Conservation (phyloP, 2,113 vertebrate species). For the Girardinichthys multiradiatus region DNA sequence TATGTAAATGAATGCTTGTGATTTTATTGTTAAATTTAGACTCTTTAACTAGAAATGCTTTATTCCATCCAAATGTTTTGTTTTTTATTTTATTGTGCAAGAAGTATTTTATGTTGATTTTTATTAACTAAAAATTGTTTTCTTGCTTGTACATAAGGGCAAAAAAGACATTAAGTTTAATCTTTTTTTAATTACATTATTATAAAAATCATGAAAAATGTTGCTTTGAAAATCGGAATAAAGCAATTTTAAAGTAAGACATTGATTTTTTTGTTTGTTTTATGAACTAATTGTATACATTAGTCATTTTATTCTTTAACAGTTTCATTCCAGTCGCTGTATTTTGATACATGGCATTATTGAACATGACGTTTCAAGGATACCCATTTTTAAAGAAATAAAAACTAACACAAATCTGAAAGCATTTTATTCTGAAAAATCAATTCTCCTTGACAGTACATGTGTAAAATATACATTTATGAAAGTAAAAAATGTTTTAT, state of each 20-base stretch:
- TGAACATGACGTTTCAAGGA: no score
- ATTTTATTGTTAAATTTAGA: slow-evolving; percentile 24
- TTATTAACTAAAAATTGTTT: slow-evolving; percentile 47
- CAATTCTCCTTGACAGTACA: no score
- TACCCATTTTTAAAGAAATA: no score
- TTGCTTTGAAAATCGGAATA: slow-evolving; percentile 57
- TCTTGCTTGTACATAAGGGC: slow-evolving; percentile 71
- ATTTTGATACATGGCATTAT: no score
- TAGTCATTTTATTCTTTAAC: no score
- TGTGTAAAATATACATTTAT: no score
- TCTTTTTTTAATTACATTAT: slow-evolving; percentile 78
- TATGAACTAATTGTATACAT: background rate
- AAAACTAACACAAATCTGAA: no score
- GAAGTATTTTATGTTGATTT: slow-evolving; percentile 54
- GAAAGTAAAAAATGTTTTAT: no score
- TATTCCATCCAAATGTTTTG: slow-evolving; percentile 13
- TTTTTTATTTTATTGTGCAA: slow-evolving; percentile 58
- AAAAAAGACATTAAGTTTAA: slow-evolving; percentile 67
- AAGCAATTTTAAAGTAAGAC: slow-evolving; percentile 70
- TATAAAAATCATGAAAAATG: slow-evolving; percentile 64
- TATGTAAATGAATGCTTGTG: slow-evolving; percentile 25
- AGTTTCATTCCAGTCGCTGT: no score
- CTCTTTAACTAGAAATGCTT: slow-evolving; percentile 32
- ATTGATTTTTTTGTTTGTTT: background rate
- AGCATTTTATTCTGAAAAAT: no score